Evolutionary conservation across 2,888 invertebrate species (phyloP), one percentile per base, ranked within the genome.

Genomic region (Aphrophora alni): DNA sequence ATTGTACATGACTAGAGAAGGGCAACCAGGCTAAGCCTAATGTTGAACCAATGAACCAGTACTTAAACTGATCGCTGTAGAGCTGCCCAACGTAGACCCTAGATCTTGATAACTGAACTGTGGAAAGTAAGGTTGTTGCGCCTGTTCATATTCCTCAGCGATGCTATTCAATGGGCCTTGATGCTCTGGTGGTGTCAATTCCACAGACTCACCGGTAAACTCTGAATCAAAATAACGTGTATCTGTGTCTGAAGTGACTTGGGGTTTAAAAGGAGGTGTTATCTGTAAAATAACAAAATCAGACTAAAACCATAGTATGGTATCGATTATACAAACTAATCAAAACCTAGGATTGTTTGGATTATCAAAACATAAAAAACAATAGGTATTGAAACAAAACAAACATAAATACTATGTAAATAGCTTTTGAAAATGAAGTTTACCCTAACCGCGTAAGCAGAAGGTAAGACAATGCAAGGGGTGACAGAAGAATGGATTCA

Each of bases 221-320:
- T 98, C 98, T 83, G 96, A 95, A 90, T 99, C 99, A 89, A 99
- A 99, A 90, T 99, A 99, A 83, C 96, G 91, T 83, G 99, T 99
- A 90, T 99, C 99, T 75, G 96, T 98, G 87, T 99, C 99, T 70
- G 96, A 96, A 83, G 95, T 94, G 85, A 99, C 98, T 89, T 94
- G 94, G 82, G 97, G 97, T 89, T 96, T 96, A 89, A 97, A 97
- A 59, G 97, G 97, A 85, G 99, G 98, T 86, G 95, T 92, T 86
- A 99, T 94, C 94, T 96, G 88, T 68, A 33, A 38, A 59, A 5
- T 21, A 21, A 7, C 59, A 7, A 21, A 33, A 44, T 7, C 25
- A 21, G 21, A 72, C n/a, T n/a, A n/a, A n/a, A n/a, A n/a, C n/a
- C n/a, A n/a, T n/a, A n/a, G n/a, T n/a, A n/a, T n/a, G n/a, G n/a